Evolutionary conservation across 1,140 invertebrate species (phyloP).

Genomic region (Diprion similis): DNA sequence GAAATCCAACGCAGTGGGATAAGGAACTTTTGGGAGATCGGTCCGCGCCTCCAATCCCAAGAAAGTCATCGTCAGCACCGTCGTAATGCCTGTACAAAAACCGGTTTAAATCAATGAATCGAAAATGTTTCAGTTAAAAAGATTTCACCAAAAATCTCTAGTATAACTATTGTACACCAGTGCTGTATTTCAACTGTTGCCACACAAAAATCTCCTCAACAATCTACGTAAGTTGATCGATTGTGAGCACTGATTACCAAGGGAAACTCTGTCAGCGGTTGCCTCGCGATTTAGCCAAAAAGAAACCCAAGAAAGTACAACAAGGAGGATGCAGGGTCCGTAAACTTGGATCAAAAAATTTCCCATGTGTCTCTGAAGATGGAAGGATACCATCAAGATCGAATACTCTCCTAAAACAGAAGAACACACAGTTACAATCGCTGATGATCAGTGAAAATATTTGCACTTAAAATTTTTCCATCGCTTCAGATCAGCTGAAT

Average conservation of each 20-base stretch:
- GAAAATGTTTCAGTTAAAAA: neutral
- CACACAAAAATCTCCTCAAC: neutral
- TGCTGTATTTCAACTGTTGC: too few species aligned
- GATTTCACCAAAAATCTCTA: conserved; percentile 1
- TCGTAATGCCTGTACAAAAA: conserved; percentile 75
- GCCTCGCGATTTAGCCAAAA: conserved; percentile 92
- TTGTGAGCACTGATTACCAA: conserved; percentile 70
- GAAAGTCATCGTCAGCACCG: conserved; percentile 89
- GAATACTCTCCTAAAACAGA: conserved; percentile 72
- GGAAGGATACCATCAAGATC: conserved; percentile 82
- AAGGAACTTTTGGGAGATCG: conserved; percentile 86
- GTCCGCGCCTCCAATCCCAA: conserved; percentile 84
- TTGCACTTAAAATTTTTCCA: conserved; percentile 5
- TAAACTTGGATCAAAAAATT: conserved; percentile 91
- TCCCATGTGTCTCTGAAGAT: conserved; percentile 84
- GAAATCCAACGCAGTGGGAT: conserved; percentile 86
- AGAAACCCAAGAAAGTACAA: conserved; percentile 89
- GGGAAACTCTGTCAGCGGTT: conserved; percentile 83
- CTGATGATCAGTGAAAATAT: conserved; percentile 16
- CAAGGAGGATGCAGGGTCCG: conserved; percentile 84
- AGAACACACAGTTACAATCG: neutral
- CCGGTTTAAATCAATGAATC: neutral
- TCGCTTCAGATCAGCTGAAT: neutral
- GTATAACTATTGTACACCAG: too few species aligned
- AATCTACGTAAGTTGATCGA: neutral